Base-by-base conservation (phyloP, 2,113 vertebrate species). In the Mustela lutreola region DNA sequence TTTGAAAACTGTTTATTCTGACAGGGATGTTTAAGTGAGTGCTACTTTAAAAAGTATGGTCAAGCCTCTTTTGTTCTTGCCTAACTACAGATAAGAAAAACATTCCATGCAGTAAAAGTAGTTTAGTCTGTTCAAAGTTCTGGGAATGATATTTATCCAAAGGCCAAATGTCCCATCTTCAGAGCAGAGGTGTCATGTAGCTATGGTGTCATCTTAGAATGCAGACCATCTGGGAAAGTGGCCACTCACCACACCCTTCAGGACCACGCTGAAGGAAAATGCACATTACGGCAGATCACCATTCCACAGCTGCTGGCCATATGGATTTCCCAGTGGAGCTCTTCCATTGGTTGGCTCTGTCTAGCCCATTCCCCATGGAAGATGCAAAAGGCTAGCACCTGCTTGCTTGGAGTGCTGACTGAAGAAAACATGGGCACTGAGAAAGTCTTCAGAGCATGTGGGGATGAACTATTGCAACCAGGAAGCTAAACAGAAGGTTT, bases 151-250 rank as follows among this genome's bases (percentile, higher is more conserved):
- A 96, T 97, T 98, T 98, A 98, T 96, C 97, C 98, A 95, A 98
- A 97, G 93, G 94, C 95, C 95, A 95, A 96, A 97, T 96, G 96
- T 98, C 81, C 81, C 92, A 31, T 94, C 89, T 93, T 94, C 26
- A 96, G 91, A 71, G 70, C 67, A 95, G 0, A 81, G 97, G 22
- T 6, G 87, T 76, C 82, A 97, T 97, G 98, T 97, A 98, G 98
- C 98, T 98, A 97, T 87, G 98, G 98, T 98, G 98, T 99, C 98
- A 99, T 99, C 98, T 97, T 95, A 98, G 99, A 99, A 98, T 97
- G 97, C 98, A 95, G 97, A 99, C 99, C 99, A 99, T 99, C 99
- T 99, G 99, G 99, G 98, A 98, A 98, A 98, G 98, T 98, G 98
- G 98, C 98, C 98, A 71, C 97, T 98, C 97, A 97, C 98, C 98